Conservation (phyloP, 2,888 invertebrate species). For the Toxonevra muliebris region DNA sequence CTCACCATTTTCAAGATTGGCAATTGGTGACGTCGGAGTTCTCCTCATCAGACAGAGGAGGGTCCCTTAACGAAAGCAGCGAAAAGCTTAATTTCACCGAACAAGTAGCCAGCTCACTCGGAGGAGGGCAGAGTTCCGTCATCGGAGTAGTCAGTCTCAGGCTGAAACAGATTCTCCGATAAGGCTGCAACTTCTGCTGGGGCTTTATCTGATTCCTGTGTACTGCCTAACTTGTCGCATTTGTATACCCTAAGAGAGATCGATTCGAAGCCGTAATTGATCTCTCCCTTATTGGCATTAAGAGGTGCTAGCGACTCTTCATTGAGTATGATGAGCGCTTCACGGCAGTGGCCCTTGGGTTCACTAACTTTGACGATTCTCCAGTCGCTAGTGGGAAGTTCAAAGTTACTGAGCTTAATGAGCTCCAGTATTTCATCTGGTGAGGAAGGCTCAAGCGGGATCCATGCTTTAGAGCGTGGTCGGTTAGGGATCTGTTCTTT, state of each 20-base stretch:
- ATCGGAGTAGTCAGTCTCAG: not conserved
- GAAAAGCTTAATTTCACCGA: not conserved
- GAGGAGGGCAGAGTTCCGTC: not conserved
- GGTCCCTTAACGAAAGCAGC: not conserved
- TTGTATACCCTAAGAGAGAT: not conserved
- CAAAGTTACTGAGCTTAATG: not conserved
- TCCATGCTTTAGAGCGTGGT: not conserved
- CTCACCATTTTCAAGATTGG: not conserved
- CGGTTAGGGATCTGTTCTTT: too few relatives aligned
- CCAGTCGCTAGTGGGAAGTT: slow-evolving; percentile 9
- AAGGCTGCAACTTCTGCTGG: not conserved
- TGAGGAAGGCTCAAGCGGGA: not conserved
- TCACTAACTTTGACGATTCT: not conserved
- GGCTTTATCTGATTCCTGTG: not conserved
- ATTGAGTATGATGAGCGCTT: not conserved
- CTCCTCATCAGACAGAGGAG: too few relatives aligned
- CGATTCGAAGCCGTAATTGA: slow-evolving; percentile 4
- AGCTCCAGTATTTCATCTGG: not conserved
- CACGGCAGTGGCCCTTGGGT: too few relatives aligned
- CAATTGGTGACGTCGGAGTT: not conserved
- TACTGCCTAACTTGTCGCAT: not conserved
- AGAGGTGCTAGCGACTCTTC: slow-evolving; percentile 5
- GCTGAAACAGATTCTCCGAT: not conserved
- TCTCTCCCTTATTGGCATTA: not conserved
- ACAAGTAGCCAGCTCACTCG: not conserved